Base-by-base conservation (phyloP, 1,140 invertebrate species). In the Chironomus tepperi region DNA sequence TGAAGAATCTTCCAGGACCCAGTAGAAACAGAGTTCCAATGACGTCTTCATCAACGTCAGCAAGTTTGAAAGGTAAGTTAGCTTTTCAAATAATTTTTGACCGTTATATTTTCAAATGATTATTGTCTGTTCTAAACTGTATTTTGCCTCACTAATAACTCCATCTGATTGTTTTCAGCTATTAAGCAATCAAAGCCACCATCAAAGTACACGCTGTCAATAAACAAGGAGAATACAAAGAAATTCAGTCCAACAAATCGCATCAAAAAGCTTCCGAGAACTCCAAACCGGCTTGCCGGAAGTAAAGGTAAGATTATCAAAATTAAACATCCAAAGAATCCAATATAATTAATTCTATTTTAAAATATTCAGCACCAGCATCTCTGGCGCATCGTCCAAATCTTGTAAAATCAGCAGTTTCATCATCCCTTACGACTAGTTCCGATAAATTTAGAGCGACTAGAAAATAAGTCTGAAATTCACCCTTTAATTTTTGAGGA, bases 141-240 rank as follows among this genome's bases (percentile, higher is more conserved):
- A n/a, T n/a, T n/a, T n/a, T n/a, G n/a, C n/a, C n/a, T n/a, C n/a
- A n/a, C n/a, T n/a, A n/a, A n/a, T n/a, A n/a, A n/a, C n/a, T n/a
- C n/a, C n/a, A n/a, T n/a, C n/a, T n/a, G n/a, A n/a, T 18, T 73
- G 8, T 72, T 77, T 77, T 0, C 74, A 81, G 81, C 76, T 34
- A n/a, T n/a, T n/a, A 75, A 81, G 10, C 81, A 81, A 34, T 79
- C 79, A 0, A 79, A 77, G 18, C 15, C 47, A 79, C 78, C 67
- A 5, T 74, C 78, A 15, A 77, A 79, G 42, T 77, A 77, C 18
- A 74, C 81, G 0, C 75, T 82, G 7, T 10, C n/a, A 5, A 73
- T 81, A 16, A 79, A 79, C n/a, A 82, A 82, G 34, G 81, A 82
- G 74, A 82, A 82, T 64, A 42, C n/a, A n/a, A 76, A 79, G 0